These are phyloP conservation scores for Ophion ellenae DNA, from an alignment of 2,888 invertebrate genomes.

Conservation along the genomic window DNA sequence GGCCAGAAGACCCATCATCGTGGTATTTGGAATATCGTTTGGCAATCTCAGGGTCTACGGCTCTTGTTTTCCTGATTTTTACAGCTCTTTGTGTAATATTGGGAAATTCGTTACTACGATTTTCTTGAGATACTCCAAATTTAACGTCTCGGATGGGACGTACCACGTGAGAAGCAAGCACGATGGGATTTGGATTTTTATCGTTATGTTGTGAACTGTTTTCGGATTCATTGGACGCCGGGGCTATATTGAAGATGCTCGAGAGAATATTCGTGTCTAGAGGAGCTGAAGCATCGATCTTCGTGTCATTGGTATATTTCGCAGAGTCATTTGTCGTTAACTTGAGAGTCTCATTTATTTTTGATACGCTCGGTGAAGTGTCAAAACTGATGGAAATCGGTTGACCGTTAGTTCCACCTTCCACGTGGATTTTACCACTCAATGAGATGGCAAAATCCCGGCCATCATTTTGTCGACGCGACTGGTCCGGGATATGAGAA, in stretches of 20 bases:
- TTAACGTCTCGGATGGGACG: not conserved
- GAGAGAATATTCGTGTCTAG: constrained; percentile 48
- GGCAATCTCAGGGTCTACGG: not conserved
- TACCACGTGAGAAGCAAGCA: not conserved
- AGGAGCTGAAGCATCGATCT: constrained; percentile 17
- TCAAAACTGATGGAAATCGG: constrained; percentile 73
- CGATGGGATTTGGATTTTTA: constrained; percentile 13
- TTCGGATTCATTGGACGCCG: constrained; percentile 22
- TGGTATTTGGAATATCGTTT: constrained; percentile 24
- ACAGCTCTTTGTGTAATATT: constrained; percentile 6
- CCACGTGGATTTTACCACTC: constrained; percentile 73
- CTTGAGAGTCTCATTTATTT: constrained; percentile 19
- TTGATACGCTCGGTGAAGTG: constrained; percentile 60
- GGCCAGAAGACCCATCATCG: constrained; percentile 31
- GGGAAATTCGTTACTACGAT: constrained; percentile 1
- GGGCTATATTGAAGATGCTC: constrained; percentile 44
- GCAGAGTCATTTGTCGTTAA: not conserved
- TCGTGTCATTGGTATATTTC: constrained; percentile 18
- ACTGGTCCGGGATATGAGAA: constrained; percentile 13
- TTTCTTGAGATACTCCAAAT: constrained; percentile 1
- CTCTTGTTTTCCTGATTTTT: constrained; percentile 42
- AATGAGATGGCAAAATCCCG: constrained; percentile 71
- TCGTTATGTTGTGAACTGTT: constrained; percentile 10
- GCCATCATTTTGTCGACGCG: constrained; percentile 22
- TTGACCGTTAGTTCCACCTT: constrained; percentile 67